phyloP scores from a whole-genome alignment of 2,888 invertebrate species.

The Cataglyphis altisquamis region DNA sequence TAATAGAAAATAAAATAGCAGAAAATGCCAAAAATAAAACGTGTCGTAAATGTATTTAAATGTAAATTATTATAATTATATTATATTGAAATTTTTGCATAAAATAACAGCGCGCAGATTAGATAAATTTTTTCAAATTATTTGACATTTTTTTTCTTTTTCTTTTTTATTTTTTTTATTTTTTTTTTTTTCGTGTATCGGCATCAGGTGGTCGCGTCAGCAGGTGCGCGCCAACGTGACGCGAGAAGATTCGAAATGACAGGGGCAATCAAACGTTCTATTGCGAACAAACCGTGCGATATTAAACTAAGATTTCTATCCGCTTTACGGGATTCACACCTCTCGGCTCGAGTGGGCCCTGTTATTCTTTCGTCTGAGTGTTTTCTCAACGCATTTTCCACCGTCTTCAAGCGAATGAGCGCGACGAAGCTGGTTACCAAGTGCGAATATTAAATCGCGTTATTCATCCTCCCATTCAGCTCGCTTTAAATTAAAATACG shows the following conservation, averaged over 20 bases:
- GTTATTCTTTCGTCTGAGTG: conserved; percentile 26
- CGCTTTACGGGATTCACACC: background rate
- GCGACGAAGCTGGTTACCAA: conserved; percentile 2
- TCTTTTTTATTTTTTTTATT: background rate
- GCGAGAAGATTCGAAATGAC: conserved; percentile 17
- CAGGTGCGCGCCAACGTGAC: background rate
- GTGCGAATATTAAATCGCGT: conserved; percentile 63
- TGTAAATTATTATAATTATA: background rate
- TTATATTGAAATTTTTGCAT: background rate
- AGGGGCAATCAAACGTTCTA: conserved; percentile 27
- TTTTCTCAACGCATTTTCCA: conserved; percentile 16
- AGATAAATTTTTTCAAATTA: conserved; percentile 5
- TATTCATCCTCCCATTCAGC: conserved; percentile 29
- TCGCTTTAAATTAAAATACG: conserved; percentile 53
- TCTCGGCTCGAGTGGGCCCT: background rate
- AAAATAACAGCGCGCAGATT: background rate
- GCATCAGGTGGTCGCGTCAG: background rate
- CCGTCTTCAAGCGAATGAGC: conserved; percentile 4
- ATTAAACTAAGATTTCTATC: conserved; percentile 38
- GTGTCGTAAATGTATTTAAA: background rate
- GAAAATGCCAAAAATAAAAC: background rate
- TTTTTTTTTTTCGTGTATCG: background rate
- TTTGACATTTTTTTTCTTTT: background rate
- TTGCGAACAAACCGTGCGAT: conserved; percentile 27
- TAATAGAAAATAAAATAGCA: background rate